These are phyloP conservation scores for Actenoides lindsayi DNA, from an alignment of 2,113 vertebrate genomes.

Conservation along the genomic window DNA sequence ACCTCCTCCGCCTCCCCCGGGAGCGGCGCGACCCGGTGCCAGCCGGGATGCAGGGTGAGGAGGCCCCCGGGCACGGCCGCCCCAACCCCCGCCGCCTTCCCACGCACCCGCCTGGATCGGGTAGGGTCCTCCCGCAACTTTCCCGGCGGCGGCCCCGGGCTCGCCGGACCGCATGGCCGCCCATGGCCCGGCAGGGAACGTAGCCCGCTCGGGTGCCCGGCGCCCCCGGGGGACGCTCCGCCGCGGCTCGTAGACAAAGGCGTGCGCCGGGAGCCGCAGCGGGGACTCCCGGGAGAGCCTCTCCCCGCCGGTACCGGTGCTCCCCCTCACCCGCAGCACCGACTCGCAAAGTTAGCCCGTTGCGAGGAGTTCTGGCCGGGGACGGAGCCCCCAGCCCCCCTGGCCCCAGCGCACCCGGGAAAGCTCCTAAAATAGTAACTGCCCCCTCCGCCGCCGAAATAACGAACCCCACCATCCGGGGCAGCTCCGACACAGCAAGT, in stretches of 20 bases:
- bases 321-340: not conserved
- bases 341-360: not conserved
- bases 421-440: not conserved
- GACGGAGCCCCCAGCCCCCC: not conserved
- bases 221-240: not conserved
- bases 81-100: not conserved
- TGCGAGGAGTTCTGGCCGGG: not conserved
- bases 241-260: slow-evolving; percentile 29
- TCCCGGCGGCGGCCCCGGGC: not conserved
- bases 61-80: not conserved
- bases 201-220: not conserved
- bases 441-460: no score
- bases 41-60: not conserved
- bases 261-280: not conserved
- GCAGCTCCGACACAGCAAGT: not conserved
- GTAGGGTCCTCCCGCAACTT: not conserved
- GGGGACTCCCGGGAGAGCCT: not conserved
- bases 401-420: no score
- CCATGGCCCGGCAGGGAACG: not conserved
- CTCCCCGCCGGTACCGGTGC: not conserved
- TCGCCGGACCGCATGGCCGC: not conserved
- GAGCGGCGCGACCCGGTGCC: not conserved
- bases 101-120: not conserved
- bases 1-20: not conserved
- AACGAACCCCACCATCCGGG: not conserved